Conservation (phyloP, 2,113 vertebrate genomes). For the Podocnemis expansa region DNA sequence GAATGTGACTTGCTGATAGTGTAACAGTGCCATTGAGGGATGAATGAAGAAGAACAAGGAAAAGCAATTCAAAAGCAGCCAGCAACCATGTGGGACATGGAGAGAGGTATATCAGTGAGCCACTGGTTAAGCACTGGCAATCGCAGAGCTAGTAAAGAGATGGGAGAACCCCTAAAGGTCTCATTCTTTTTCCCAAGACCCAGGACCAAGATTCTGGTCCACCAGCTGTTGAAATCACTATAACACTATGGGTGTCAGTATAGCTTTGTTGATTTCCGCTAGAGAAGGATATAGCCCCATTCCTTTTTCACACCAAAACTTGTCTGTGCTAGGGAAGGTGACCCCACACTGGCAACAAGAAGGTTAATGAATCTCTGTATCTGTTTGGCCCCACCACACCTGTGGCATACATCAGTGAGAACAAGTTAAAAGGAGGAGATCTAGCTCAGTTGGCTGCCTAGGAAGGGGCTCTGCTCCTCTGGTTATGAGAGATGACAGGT, state of each 20-base stretch:
- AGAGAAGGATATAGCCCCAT: neutral
- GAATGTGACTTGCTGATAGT: neutral
- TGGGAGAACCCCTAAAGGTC: neutral
- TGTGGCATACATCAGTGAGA: neutral
- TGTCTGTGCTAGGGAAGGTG: neutral
- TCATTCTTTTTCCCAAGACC: neutral
- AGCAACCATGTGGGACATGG: conserved; percentile 1
- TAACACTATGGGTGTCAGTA: neutral
- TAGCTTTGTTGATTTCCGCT: neutral
- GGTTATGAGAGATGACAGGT: too few relatives aligned
- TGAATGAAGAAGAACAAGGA: neutral
- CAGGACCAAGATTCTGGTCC: neutral
- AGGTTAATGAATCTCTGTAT: neutral
- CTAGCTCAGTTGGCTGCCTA: neutral
- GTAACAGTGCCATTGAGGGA: neutral
- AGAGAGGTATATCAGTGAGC: neutral
- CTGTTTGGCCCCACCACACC: neutral
- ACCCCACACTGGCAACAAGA: neutral
- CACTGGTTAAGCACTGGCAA: neutral
- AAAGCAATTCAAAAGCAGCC: neutral
- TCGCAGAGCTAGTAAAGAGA: neutral
- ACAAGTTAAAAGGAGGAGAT: neutral
- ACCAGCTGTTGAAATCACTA: neutral
- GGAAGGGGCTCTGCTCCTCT: too few relatives aligned
- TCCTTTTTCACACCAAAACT: neutral